Evolutionary conservation across 2,797 vertebrate species (phyloP).

Genomic region (Phataginus tricuspis): DNA sequence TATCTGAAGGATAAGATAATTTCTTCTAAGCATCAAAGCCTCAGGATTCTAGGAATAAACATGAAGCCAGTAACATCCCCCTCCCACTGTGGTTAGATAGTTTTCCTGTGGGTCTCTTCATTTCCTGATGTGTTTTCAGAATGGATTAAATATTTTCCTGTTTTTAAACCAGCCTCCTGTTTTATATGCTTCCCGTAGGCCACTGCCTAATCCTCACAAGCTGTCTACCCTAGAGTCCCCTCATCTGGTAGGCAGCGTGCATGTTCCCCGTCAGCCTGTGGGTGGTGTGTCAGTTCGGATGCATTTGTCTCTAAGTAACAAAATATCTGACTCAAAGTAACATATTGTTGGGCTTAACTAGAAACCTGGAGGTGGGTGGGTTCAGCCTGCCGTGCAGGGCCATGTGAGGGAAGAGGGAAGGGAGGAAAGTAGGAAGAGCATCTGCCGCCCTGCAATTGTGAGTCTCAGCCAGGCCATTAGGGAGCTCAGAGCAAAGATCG

Average conservation of each 20-base stretch:
- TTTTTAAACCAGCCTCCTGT: constrained; percentile 56
- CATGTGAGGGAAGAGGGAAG: background rate
- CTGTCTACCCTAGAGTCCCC: background rate
- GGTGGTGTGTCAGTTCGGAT: background rate
- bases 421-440: background rate
- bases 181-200: background rate
- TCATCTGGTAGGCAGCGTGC: background rate
- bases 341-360: background rate
- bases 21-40: background rate
- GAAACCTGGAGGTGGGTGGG: background rate
- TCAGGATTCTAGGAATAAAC: background rate
- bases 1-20: background rate
- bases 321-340: background rate
- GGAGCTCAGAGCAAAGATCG: background rate
- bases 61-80: background rate
- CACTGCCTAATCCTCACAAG: background rate
- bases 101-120: background rate
- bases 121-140: background rate
- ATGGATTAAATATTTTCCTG: constrained; percentile 68
- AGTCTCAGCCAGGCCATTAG: background rate
- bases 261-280: background rate
- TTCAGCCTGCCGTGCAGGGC: background rate
- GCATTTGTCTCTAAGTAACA: constrained; percentile 19
- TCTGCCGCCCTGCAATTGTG: background rate
- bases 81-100: background rate